These are phyloP conservation scores for Sturmia bella DNA, from an alignment of 2,888 invertebrate species.

Conservation along the genomic window DNA sequence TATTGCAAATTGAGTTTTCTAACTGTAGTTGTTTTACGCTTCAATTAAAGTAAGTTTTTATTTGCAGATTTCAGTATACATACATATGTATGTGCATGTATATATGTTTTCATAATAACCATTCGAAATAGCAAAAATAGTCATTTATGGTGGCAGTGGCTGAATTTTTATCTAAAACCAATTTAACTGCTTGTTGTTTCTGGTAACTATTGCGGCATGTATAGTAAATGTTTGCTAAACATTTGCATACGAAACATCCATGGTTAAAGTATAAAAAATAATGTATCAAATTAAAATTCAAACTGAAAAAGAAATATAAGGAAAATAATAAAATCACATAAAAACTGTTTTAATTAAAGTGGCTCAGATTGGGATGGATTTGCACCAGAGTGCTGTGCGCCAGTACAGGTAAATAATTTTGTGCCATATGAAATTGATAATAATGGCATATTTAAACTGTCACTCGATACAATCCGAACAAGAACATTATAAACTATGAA, in stretches of 20 bases:
- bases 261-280: constrained; percentile 38
- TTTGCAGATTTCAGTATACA: constrained; percentile 3
- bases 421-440: constrained; percentile 25
- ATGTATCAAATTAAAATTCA: constrained; percentile 25
- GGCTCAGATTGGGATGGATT: constrained; percentile 30
- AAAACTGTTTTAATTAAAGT: constrained; percentile 59
- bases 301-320: constrained; percentile 4
- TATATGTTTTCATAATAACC: constrained; percentile 37
- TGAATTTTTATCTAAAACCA: constrained; percentile 55
- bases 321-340: constrained; percentile 32
- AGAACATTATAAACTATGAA: constrained; percentile 10
- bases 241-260: constrained; percentile 48
- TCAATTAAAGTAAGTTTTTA: constrained; percentile 51
- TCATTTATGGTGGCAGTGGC: constrained; percentile 26
- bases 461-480: constrained; percentile 27
- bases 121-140: constrained; percentile 35
- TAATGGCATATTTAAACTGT: constrained; percentile 47
- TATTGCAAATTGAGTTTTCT: constrained; percentile 68
- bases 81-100: no score
- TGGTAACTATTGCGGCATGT: constrained; percentile 15
- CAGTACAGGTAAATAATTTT: constrained; percentile 1
- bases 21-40: constrained; percentile 66
- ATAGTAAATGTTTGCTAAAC: constrained; percentile 38
- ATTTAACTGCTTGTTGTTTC: constrained; percentile 41
- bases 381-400: constrained; percentile 13